phyloP scores from a whole-genome alignment of 37 sponge, comb jelly and placozoan species.

The Haliclona indistincta region DNA sequence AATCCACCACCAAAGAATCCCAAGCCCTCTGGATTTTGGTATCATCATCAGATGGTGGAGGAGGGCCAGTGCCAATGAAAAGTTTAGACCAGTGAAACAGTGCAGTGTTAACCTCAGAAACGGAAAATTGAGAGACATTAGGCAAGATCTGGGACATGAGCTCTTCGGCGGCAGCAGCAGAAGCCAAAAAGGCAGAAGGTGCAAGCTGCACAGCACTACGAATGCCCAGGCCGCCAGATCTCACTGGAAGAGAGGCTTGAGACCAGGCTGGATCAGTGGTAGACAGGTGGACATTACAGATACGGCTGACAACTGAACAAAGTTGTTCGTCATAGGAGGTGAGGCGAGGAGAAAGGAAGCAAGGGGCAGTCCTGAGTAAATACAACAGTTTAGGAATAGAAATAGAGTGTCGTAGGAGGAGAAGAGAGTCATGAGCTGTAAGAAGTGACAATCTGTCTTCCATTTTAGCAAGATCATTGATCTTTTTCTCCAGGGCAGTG shows the following conservation, averaged over 20 bases:
- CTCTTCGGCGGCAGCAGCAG: constrained; percentile 6
- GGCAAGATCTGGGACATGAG: constrained; percentile 20
- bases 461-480: not conserved
- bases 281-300: constrained; percentile 8
- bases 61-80: not conserved
- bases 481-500: not conserved
- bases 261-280: constrained; percentile 9
- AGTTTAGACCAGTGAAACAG: constrained; percentile 8
- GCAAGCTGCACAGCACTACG: constrained; percentile 24
- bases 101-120: not conserved
- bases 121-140: no score
- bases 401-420: constrained; percentile 26
- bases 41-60: not conserved
- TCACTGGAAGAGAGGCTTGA: constrained; percentile 38
- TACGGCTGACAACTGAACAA: not conserved
- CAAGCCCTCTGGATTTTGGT: not conserved
- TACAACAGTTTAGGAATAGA: constrained; percentile 48
- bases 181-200: constrained; percentile 36
- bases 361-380: constrained; percentile 30
- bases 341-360: constrained; percentile 12
- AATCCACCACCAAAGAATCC: not conserved
- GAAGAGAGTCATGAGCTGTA: constrained; percentile 29
- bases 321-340: constrained; percentile 14
- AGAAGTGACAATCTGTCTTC: constrained; percentile 16
- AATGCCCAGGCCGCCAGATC: constrained; percentile 14